A percentile compares a stretch with the other conserved stretches of the same genome.
Conservation (phyloP, 2,113 vertebrate genomes). For the Ochotona princeps region DNA sequence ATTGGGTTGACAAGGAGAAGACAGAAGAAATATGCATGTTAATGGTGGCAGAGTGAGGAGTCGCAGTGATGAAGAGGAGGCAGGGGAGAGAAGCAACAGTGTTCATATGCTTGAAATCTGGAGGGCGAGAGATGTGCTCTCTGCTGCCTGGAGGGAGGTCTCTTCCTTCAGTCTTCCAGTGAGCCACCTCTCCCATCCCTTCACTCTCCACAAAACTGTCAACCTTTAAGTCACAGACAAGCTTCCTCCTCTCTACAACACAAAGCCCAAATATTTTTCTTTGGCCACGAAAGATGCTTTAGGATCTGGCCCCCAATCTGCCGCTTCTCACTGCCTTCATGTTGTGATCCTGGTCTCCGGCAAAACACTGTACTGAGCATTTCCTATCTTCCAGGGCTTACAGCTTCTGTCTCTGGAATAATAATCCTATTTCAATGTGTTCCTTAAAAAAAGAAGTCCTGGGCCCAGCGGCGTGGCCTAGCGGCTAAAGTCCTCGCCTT, state of each 20-base stretch:
- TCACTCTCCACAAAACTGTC: neutral
- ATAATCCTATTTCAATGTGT: neutral
- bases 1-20: slow-evolving; percentile 13
- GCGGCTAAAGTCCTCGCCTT: too few relatives aligned
- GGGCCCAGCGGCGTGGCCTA: too few relatives aligned
- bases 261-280: neutral
- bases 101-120: neutral
- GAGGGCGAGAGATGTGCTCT: neutral
- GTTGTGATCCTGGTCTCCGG: neutral
- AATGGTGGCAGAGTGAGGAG: slow-evolving; percentile 20
- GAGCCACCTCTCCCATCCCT: too few relatives aligned
- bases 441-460: neutral
- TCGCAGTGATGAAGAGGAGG: slow-evolving; percentile 14
- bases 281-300: neutral
- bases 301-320: neutral
- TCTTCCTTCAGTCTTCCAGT: neutral
- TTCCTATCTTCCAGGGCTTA: neutral
- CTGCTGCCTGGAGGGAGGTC: neutral
- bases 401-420: neutral
- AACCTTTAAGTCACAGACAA: neutral
- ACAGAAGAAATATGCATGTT: neutral
- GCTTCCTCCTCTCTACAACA: neutral
- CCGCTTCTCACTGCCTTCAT: neutral
- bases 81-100: neutral
- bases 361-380: neutral